A percentile compares a stretch with the other conserved stretches of the same genome.
These are phyloP conservation scores for Hydropsyche tenuis DNA, from an alignment of 1,140 invertebrate species.

Conservation along the genomic window DNA sequence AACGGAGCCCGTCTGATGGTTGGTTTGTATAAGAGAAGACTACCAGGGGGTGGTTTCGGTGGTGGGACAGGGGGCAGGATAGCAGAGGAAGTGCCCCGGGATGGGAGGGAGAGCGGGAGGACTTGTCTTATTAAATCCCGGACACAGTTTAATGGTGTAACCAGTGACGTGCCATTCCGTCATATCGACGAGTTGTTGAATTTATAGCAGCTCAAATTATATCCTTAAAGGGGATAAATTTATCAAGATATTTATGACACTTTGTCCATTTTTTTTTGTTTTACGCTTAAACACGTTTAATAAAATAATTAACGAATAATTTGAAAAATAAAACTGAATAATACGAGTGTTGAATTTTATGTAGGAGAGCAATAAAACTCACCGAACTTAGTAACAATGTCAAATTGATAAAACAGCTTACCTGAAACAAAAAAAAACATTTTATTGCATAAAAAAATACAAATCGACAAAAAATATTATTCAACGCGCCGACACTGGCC, in stretches of 20 bases:
- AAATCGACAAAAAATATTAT: constrained; percentile 5
- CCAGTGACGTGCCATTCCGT: constrained; percentile 40
- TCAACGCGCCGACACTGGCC: not conserved
- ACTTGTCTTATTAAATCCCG: constrained; percentile 50
- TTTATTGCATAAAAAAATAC: not conserved
- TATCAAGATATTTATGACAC: no score
- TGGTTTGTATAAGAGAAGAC: not conserved
- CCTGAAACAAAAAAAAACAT: constrained; percentile 30
- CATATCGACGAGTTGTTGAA: constrained; percentile 7
- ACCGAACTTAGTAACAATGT: not conserved
- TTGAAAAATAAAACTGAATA: no score
- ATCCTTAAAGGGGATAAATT: no score
- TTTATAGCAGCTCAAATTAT: not conserved
- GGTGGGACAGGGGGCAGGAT: constrained; percentile 19
- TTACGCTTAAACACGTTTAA: no score
- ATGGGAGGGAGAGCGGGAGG: constrained; percentile 19
- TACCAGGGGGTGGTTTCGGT: constrained; percentile 1
- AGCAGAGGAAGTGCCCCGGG: constrained; percentile 29
- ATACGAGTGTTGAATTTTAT: no score
- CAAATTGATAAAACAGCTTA: not conserved
- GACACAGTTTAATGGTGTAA: constrained; percentile 50
- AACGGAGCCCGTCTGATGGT: constrained; percentile 1
- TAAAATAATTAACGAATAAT: no score
- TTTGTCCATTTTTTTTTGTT: no score
- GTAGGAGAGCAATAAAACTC: no score